These are phyloP conservation scores for Dasysyrphus tricinctus DNA, from an alignment of 2,888 invertebrate species.

Conservation along the genomic window DNA sequence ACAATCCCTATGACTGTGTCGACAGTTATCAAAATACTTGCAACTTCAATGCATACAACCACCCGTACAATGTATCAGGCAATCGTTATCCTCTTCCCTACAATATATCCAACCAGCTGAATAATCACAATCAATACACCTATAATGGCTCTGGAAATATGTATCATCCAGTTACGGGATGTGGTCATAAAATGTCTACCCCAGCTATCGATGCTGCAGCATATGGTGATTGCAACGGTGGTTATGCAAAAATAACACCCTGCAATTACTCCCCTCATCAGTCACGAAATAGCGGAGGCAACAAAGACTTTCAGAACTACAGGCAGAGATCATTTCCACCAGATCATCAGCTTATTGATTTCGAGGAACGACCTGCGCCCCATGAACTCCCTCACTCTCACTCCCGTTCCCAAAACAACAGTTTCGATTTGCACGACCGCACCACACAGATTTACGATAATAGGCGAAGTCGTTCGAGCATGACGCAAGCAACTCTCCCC, in stretches of 20 bases:
- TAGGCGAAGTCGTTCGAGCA: constrained; percentile 59
- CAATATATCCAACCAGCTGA: constrained; percentile 82
- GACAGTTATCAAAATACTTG: constrained; percentile 80
- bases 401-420: constrained; percentile 76
- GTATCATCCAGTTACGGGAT: constrained; percentile 64
- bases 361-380: constrained; percentile 80
- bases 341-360: constrained; percentile 81
- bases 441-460: constrained; percentile 70
- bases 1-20: constrained; percentile 81
- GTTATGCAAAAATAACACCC: constrained; percentile 79
- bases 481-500: constrained; percentile 56
- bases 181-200: constrained; percentile 74
- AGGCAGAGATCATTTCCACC: constrained; percentile 80
- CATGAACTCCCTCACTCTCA: constrained; percentile 78
- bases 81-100: constrained; percentile 83
- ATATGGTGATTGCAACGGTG: constrained; percentile 73
- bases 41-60: constrained; percentile 77
- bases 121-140: constrained; percentile 78
- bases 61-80: constrained; percentile 82
- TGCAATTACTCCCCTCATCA: constrained; percentile 78
- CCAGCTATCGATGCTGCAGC: constrained; percentile 71
- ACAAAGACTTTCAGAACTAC: constrained; percentile 76
- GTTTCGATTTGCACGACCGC: constrained; percentile 78
- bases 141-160: constrained; percentile 69
- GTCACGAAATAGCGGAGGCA: constrained; percentile 58